A percentile compares a stretch with the other conserved stretches of the same genome.
Conservation (phyloP, 2,113 vertebrate species). For the Ivindomyrus marchei region DNA sequence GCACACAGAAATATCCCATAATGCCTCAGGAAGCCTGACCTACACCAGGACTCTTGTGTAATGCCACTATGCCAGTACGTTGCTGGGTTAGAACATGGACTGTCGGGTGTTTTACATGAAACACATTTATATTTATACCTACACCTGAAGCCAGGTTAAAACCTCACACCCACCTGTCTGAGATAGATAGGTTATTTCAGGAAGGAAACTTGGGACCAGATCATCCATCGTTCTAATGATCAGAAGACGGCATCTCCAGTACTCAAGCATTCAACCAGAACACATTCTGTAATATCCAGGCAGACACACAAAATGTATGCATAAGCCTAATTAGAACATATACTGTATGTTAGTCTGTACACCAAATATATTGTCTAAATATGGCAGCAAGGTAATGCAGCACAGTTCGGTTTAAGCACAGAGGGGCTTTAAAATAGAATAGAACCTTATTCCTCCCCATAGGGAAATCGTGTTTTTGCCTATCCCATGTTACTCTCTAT, state of each 20-base stretch:
- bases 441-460: too few species aligned
- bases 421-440: background rate
- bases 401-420: background rate
- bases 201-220: background rate
- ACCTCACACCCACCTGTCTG: background rate
- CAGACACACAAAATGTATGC: background rate
- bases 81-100: background rate
- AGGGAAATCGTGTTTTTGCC: too few species aligned
- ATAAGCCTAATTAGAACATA: background rate
- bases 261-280: background rate
- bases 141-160: background rate
- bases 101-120: background rate
- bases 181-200: background rate
- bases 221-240: background rate
- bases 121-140: background rate
- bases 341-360: background rate
- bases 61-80: background rate
- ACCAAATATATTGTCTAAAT: background rate
- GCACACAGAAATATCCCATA: background rate
- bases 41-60: background rate
- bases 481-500: too few species aligned
- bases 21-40: background rate
- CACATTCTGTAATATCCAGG: background rate
- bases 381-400: background rate
- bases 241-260: background rate